These are phyloP conservation scores for Nasonia longicornis DNA, from an alignment of 1,140 invertebrate genomes.

Conservation along the genomic window DNA sequence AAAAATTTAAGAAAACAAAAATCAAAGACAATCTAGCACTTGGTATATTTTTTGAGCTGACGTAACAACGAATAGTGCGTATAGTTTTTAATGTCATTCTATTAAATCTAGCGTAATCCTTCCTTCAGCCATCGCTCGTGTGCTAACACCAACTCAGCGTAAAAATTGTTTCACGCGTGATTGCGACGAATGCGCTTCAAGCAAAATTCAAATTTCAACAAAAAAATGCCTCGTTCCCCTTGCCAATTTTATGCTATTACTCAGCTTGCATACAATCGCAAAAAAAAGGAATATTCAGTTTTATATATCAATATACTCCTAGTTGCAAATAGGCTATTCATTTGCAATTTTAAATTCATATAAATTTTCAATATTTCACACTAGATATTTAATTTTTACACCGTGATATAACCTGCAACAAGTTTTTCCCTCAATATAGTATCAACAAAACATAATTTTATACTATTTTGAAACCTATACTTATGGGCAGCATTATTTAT, in stretches of 20 bases:
- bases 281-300: background rate
- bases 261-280: background rate
- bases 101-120: background rate
- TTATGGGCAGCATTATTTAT: background rate
- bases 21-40: background rate
- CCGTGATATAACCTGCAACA: no score
- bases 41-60: conserved; percentile 6
- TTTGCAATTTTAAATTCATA: background rate
- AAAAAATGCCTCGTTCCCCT: background rate
- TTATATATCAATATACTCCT: background rate
- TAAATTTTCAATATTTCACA: background rate
- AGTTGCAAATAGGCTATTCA: background rate
- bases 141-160: background rate
- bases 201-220: background rate
- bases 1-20: background rate
- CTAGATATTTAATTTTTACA: background rate
- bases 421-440: no score
- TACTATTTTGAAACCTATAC: background rate
- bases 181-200: background rate
- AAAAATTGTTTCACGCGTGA: conserved; percentile 6
- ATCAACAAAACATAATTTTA: background rate
- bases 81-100: background rate
- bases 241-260: background rate
- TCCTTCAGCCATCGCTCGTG: background rate
- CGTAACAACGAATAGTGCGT: background rate